Evolutionary conservation across 2,113 vertebrate genomes (phyloP).

Genomic region (Syrrhaptes paradoxus): DNA sequence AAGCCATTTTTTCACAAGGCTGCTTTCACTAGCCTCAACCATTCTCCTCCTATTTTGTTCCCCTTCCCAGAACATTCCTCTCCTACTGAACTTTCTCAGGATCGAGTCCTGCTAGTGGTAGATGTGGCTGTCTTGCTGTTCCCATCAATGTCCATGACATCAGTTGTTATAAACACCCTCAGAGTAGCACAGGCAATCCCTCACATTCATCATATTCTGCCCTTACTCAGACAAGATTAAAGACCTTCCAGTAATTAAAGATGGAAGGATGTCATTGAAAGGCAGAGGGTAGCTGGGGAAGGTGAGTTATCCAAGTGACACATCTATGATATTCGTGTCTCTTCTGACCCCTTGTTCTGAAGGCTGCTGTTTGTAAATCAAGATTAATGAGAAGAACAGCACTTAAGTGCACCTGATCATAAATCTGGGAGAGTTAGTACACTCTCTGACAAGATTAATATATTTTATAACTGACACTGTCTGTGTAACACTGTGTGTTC

Average conservation of each 20-base stretch:
- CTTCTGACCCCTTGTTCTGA: conserved; percentile 33
- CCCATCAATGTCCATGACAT: neutral
- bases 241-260: conserved; percentile 51
- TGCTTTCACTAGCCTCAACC: neutral
- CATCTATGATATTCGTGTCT: conserved; percentile 6
- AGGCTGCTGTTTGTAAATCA: conserved; percentile 71
- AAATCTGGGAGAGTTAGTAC: conserved; percentile 67
- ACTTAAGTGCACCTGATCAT: conserved; percentile 57
- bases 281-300: neutral
- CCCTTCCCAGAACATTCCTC: neutral
- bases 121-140: neutral
- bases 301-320: conserved; percentile 26
- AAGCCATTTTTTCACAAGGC: neutral
- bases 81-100: neutral
- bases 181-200: neutral
- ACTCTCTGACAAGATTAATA: conserved; percentile 61
- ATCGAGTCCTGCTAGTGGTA: neutral
- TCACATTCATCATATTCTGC: conserved; percentile 33
- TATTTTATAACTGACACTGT: conserved; percentile 52
- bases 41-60: neutral
- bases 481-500: neutral
- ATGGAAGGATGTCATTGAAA: conserved; percentile 49
- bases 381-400: conserved; percentile 68
- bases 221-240: conserved; percentile 43
- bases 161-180: neutral